Base-by-base conservation (phyloP, 2,113 vertebrate genomes). In the Epinephelus cyanopodus region DNA sequence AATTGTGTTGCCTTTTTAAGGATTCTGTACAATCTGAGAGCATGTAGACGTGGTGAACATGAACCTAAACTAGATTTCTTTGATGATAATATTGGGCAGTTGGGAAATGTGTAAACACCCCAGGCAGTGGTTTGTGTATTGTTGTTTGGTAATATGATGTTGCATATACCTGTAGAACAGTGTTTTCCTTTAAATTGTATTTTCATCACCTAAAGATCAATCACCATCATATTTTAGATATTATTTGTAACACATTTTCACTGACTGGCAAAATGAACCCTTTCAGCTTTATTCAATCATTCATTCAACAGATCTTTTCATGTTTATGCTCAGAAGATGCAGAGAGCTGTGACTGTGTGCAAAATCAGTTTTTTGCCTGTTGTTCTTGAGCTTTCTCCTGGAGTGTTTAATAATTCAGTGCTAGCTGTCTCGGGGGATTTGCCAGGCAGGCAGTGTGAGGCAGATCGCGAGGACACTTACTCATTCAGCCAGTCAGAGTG, bases 351-450 rank as follows among this genome's bases (percentile, higher is more conserved):
- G 82, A 71, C 77, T 75, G 69, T 18, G 68, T 64, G 71, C 68
- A 79, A 90, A 90, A 88, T 87, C 86, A 48, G 65, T 48, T 89
- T 83, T 57, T 68, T 76, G 77, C 80, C 88, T 74, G 85, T 85
- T 92, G 88, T 92, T 91, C 83, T 66, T 77, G 64, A 89, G 90
- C 85, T 85, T 90, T 93, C 92, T 92, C 74, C 68, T 71, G 82
- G 75, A 92, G 90, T 92, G 87, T 92, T 95, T 93, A 95, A 96
- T 96, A 95, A 96, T 96, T 96, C 95, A 96, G 92, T 57, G 85
- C 65, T 79, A 69, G 81, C 61, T 63, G 77, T 94, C 94, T 89
- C 90, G 1, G 37, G 94, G 93, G 94, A 91, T 73, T 86, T 84
- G 84, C 85, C 90, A 87, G 85, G 86, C 92, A 89, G 89, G 83